Base-by-base conservation (phyloP, 1,140 invertebrate genomes). In the Littorina saxatilis region DNA sequence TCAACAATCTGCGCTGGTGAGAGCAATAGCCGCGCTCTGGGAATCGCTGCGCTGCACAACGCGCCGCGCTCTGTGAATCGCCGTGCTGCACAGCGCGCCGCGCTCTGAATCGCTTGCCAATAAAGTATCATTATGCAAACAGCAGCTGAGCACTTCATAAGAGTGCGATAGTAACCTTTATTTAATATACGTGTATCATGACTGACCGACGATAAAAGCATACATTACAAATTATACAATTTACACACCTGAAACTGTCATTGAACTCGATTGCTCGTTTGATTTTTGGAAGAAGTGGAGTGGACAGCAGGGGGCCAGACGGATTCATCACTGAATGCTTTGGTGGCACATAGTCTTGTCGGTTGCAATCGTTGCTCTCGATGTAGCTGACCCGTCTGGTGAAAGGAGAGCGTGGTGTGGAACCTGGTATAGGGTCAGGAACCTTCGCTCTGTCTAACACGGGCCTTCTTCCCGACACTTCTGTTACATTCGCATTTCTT, bases 261-360 rank as follows among this genome's bases (percentile, higher is more conserved):
- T 81, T 81, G 5, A 77, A 37, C 29, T 74, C 82, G 20, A 83
- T 55, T 23, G 79, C 82, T 76, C 79, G 50, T 78, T 81, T 83
- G 29, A 83, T 76, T 32, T 73, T 80, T 5, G 82, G 82, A 23
- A 83, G 37, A 58, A 83, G 66, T 32, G 82, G 82, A 2, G 79
- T 75, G 13, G 79, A 77, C 29, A 83, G 74, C 23, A 83, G 63
- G 2, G 82, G 79, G n/a, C 79, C 82, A 40, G 79, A 74, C 47
- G 82, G 76, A 63, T 81, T 80, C 39, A 77, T 39, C 11, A 83
- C 79, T 0, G 70, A 50, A 27, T 17, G 39, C 1, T 39, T 23
- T 23, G 66, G 3, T 35, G 1, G 13, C 15, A 37, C 15, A 29
- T 32, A 39, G 32, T 32, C 0, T 68, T 35, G 23, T 5, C 66